These are phyloP conservation scores for Sminthurides bifidus DNA, from an alignment of 1,140 invertebrate genomes.

Conservation along the genomic window DNA sequence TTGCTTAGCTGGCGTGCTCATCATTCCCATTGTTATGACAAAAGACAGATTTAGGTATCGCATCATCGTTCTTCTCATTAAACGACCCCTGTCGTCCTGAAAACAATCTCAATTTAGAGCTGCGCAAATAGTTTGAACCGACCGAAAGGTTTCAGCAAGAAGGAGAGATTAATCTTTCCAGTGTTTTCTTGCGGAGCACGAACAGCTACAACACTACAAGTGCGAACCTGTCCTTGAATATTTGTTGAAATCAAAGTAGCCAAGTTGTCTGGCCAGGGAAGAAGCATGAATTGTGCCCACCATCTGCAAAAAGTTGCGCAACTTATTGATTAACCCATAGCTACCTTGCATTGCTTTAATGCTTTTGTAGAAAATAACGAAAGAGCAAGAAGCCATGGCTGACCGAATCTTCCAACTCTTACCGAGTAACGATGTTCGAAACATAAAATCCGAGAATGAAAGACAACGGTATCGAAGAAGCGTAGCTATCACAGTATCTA, in stretches of 20 bases:
- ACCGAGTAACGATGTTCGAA: constrained; percentile 41
- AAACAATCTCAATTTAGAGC: neutral
- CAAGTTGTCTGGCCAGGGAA: constrained; percentile 6
- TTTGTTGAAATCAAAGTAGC: constrained; percentile 2
- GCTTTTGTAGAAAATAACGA: too few species aligned
- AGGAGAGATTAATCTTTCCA: too few species aligned
- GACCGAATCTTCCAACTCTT: too few species aligned
- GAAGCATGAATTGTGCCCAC: constrained; percentile 41
- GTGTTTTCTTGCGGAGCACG: too few species aligned
- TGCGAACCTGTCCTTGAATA: constrained; percentile 17
- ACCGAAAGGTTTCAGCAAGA: neutral
- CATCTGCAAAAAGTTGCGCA: constrained; percentile 34
- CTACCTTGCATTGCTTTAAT: too few species aligned
- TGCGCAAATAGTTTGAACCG: neutral
- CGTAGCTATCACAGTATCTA: constrained; percentile 36
- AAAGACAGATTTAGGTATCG: constrained; percentile 44
- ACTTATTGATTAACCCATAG: too few species aligned
- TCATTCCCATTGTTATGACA: constrained; percentile 37
- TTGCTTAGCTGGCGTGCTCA: constrained; percentile 43
- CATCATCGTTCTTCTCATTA: constrained; percentile 44
- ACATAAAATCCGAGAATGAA: constrained; percentile 45
- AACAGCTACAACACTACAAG: too few species aligned
- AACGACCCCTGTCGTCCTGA: constrained; percentile 35
- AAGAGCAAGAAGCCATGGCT: too few species aligned
- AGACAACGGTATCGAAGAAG: constrained; percentile 38